Evolutionary conservation across 2,888 invertebrate species (phyloP), one percentile per base, ranked within the genome.

Genomic region (Drosophila barbarae): DNA sequence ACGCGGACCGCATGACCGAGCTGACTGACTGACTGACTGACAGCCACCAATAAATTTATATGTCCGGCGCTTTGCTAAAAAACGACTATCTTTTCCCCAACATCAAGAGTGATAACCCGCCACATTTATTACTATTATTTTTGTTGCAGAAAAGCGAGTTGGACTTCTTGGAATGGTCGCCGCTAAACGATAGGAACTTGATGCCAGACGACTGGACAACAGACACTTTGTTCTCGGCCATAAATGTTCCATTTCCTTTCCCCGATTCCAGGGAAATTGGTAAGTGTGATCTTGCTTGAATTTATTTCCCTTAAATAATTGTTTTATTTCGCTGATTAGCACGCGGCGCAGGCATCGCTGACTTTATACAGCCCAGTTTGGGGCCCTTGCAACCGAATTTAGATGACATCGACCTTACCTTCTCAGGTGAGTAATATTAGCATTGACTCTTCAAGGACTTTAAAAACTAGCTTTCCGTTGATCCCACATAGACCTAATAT

Each of bases 331-430:
- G 1, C 10, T n/a, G 0, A 3, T 26, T 35, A 88, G 88, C 89
- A 52, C 93, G 95, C 88, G 94, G 94, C 76, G 95, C 96, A 56
- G 95, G 95, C 85, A 92, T 96, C 87, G 97, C 98, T 50, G 98
- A 99, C 90, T 97, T 99, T 87, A 98, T 99, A 89, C 99, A 99
- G 90, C 99, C 99, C 54, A 98, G 98, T 88, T 93, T 99, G 86
- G 95, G 98, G 39, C 98, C 98, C 56, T 91, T 99, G 68, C 99
- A 99, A 90, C 99, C 99, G 72, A 97, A 96, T 90, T 92, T 98
- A 85, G 97, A 98, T 87, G 97, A 97, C 90, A 96, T 96, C 90
- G 96, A 88, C 73, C 94, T 96, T 90, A 96, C 95, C 8, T 91
- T 95, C 73, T 95, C 94, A 90, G 95, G 95, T 95, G 90, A 42